These are phyloP conservation scores for Pogonomyrmex barbatus DNA, from an alignment of 1,140 invertebrate species.

Conservation along the genomic window DNA sequence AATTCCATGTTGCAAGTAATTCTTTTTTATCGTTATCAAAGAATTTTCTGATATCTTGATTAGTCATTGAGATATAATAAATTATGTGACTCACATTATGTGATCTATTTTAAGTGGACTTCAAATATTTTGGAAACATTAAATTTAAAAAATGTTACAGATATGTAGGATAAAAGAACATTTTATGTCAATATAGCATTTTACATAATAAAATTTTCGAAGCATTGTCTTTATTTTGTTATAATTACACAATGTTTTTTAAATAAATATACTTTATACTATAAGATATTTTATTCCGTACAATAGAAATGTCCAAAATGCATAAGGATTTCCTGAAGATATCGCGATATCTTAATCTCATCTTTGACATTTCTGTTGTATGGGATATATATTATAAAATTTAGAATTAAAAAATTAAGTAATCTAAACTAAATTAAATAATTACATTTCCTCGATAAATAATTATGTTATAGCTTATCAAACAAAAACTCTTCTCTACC, in stretches of 20 bases:
- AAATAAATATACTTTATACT: neutral
- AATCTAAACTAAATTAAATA: too few relatives aligned
- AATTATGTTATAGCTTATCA: too few relatives aligned
- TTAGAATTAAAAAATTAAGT: too few relatives aligned
- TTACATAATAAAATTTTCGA: neutral
- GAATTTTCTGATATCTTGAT: neutral
- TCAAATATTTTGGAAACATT: neutral
- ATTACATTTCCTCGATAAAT: too few relatives aligned
- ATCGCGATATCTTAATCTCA: too few relatives aligned
- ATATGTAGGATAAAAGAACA: neutral
- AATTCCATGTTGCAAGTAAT: neutral
- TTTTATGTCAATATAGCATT: neutral
- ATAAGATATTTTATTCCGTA: too few relatives aligned
- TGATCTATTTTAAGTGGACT: neutral
- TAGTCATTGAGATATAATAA: constrained; percentile 11
- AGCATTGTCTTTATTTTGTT: neutral
- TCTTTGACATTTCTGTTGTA: too few relatives aligned
- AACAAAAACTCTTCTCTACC: too few relatives aligned
- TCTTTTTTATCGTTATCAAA: constrained; percentile 13
- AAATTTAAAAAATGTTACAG: neutral
- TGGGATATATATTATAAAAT: too few relatives aligned
- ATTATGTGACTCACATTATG: neutral
- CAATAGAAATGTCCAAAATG: too few relatives aligned
- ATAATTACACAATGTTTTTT: neutral
- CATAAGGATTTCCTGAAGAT: too few relatives aligned